Evolutionary conservation across 1,140 invertebrate species (phyloP).

Genomic region (Eumeta japonica): DNA sequence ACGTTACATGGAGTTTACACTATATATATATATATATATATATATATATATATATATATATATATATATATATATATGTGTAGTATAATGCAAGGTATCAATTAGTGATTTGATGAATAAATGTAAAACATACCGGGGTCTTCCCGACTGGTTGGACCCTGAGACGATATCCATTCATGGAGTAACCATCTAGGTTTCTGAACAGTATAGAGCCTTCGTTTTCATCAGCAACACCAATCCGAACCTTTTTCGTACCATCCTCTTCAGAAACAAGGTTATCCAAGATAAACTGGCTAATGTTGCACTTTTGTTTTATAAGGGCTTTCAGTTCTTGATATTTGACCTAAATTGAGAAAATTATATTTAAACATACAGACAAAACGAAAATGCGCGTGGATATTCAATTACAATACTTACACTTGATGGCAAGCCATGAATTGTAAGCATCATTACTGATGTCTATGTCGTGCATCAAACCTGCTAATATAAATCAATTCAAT

Average conservation of each 20-base stretch:
- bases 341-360: slow-evolving; percentile 22
- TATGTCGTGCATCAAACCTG: too few species aligned
- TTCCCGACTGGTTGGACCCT: slow-evolving; percentile 29
- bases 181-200: slow-evolving; percentile 34
- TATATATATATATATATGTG: too few species aligned
- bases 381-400: slow-evolving; percentile 5
- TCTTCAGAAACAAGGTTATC: slow-evolving; percentile 27
- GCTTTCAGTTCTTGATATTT: slow-evolving; percentile 35
- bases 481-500: too few species aligned
- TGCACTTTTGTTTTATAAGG: slow-evolving; percentile 34
- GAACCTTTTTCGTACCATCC: slow-evolving; percentile 31
- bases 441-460: slow-evolving; percentile 45
- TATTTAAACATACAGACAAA: slow-evolving; percentile 1
- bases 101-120: too few species aligned
- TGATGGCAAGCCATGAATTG: slow-evolving; percentile 29
- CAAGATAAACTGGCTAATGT: slow-evolving; percentile 37
- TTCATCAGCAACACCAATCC: slow-evolving; percentile 32
- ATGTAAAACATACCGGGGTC: slow-evolving; percentile 24
- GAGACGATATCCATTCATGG: slow-evolving; percentile 21
- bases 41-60: too few species aligned
- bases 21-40: too few species aligned
- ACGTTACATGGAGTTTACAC: too few species aligned
- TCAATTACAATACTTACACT: slow-evolving; percentile 15
- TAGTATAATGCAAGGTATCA: too few species aligned
- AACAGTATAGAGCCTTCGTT: slow-evolving; percentile 28